Evolutionary conservation across 1,140 invertebrate species (phyloP), one percentile per base, ranked within the genome.

Genomic region (Lasioglossum baleicum): DNA sequence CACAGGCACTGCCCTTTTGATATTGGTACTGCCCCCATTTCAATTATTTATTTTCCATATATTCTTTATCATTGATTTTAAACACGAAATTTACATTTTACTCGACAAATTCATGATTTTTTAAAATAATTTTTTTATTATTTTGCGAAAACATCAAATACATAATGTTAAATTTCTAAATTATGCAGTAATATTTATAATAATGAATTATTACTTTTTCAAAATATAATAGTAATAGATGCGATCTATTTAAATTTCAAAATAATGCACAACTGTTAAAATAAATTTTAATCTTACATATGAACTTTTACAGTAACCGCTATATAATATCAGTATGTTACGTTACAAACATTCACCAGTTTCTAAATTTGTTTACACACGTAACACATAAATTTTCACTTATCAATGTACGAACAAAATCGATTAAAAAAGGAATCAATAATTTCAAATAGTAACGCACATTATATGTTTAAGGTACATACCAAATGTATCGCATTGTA

Each of bases 61-160:
- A 22, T 44, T 17, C 51, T 4, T 56, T 75, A 31, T 48, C 4
- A 61, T n/a, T 42, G 31, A 76, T 69, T 22, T 76, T 60, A 64
- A 66, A 20, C 20, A 20, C 51, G 17, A 53, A 17, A 53, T 42
- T 71, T 48, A 51, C 22, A 64, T 72, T 10, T 51, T 63, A 22
- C 11, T 26, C 15, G 44, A 56, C 56, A 56, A 56, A 35, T 70
- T 76, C 17, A 53, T 40, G 5, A 53, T 15, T 7, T 31, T 63
- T 70, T 26, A 7, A 56, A 56, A 26, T 58, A 26, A 20, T n/a
- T 35, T 71, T 6, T 31, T 71, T 63, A 2, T 22, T 63, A 71
- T 2, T 71, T 11, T 6, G 20, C n/a, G 15, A 48, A 51, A 3
- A 48, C 61, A n/a, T 44, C 11, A 44, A 8, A 40, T 76, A 31